A percentile compares a stretch with the other conserved stretches of the same genome.
These are phyloP conservation scores for Aurelia sp. DNA, from an alignment of 30 jellyfish, hydroid and myxozoan genomes.

Conservation along the genomic window DNA sequence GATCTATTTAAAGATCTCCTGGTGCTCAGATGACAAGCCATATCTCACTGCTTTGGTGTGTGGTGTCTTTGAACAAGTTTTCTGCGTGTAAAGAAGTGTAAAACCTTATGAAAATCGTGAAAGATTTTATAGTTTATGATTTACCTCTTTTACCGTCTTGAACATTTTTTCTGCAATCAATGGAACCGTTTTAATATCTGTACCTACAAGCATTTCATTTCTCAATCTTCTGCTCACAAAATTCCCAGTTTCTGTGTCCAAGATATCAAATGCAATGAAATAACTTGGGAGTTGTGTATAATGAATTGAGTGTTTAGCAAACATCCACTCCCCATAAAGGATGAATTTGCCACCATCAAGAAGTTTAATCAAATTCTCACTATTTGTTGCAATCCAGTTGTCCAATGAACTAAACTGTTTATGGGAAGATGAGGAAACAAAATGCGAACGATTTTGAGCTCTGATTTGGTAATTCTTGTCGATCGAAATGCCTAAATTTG, in stretches of 20 bases:
- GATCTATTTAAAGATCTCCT: too few relatives aligned
- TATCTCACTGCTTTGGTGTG: too few relatives aligned
- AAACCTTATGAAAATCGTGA: too few relatives aligned
- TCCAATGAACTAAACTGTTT: conserved; percentile 80
- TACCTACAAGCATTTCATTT: conserved; percentile 56
- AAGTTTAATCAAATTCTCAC: conserved; percentile 26
- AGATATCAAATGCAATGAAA: conserved; percentile 87
- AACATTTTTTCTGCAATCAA: conserved; percentile 56
- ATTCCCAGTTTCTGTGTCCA: conserved; percentile 18
- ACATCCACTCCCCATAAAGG: conserved; percentile 93
- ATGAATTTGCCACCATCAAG: conserved; percentile 54
- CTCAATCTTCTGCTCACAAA: conserved; percentile 55
- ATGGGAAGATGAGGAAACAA: conserved; percentile 68
- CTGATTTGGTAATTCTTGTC: conserved; percentile 38
- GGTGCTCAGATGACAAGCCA: too few relatives aligned
- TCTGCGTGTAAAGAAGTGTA: too few relatives aligned
- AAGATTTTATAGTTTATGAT: background rate
- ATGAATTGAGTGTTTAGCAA: conserved; percentile 85
- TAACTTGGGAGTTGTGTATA: conserved; percentile 69
- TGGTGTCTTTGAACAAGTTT: too few relatives aligned
- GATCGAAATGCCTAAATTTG: conserved; percentile 85
- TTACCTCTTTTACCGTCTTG: conserved; percentile 56
- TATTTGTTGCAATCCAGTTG: conserved; percentile 66
- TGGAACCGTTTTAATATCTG: conserved; percentile 62
- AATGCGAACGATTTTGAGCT: conserved; percentile 90